Percentiles rank a stretch among this genome's conserved stretches.
Conservation (phyloP, 2,888 invertebrate genomes). For the Luperina testacea region DNA sequence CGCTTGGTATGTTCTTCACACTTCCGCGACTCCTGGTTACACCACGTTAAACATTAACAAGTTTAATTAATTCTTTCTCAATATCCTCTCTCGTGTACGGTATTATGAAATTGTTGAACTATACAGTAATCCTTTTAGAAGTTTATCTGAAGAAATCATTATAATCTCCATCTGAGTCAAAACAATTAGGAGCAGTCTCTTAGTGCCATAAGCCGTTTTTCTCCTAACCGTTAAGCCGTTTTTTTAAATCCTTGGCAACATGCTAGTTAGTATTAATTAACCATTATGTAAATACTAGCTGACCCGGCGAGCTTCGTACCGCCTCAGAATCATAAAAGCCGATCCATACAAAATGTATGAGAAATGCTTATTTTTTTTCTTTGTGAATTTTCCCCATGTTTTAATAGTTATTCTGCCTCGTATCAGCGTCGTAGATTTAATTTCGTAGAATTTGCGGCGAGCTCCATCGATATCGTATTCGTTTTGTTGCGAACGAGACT, state of each 20-base stretch:
- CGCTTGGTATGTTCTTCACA: constrained; percentile 36
- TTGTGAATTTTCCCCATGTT: no score
- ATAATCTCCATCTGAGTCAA: background rate
- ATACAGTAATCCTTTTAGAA: constrained; percentile 9
- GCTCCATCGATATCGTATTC: background rate
- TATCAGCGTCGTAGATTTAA: constrained; percentile 38
- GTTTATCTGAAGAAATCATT: background rate
- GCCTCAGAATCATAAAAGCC: no score
- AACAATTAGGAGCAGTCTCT: background rate
- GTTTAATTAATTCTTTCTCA: background rate
- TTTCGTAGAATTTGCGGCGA: constrained; percentile 27
- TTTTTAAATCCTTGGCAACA: no score
- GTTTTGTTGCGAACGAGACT: constrained; percentile 8
- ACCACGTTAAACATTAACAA: background rate
- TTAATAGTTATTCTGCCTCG: background rate
- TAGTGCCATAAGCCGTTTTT: no score
- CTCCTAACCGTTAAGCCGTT: no score
- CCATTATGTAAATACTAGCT: background rate
- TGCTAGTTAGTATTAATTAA: background rate
- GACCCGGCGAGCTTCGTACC: no score
- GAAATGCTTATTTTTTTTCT: no score
- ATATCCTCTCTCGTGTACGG: background rate
- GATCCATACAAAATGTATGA: no score
- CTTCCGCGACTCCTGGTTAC: constrained; percentile 48
- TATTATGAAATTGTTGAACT: background rate